Evolutionary conservation across 1,140 invertebrate genomes (phyloP).

Genomic region (Orchestia grillus): DNA sequence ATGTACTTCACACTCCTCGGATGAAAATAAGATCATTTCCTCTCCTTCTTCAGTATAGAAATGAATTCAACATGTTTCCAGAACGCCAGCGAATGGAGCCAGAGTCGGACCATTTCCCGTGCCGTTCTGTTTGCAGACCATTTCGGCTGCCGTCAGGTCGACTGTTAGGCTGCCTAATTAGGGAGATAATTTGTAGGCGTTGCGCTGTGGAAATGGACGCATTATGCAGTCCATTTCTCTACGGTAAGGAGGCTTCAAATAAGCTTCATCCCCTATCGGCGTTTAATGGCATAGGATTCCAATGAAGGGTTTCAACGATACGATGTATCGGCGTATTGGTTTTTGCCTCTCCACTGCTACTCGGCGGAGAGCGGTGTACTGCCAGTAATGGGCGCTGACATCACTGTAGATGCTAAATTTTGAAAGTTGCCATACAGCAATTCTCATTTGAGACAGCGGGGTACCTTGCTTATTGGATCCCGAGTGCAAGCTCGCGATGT

Average conservation of each 20-base stretch:
- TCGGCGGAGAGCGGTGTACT: background rate
- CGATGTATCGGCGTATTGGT: slow-evolving; percentile 19
- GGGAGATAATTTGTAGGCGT: slow-evolving; percentile 23
- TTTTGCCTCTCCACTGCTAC: background rate
- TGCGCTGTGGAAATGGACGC: background rate
- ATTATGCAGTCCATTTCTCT: slow-evolving; percentile 32
- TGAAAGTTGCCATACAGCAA: background rate
- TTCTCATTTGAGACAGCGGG: background rate
- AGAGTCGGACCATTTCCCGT: background rate
- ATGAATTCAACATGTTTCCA: background rate
- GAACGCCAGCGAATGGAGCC: background rate
- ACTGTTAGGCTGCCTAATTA: slow-evolving; percentile 19
- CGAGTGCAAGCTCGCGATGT: no score
- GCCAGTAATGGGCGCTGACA: background rate
- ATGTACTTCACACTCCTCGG: no score
- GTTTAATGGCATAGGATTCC: slow-evolving; percentile 29
- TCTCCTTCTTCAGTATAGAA: background rate
- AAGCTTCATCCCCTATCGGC: background rate
- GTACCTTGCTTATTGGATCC: background rate
- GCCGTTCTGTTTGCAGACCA: background rate
- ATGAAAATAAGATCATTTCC: background rate
- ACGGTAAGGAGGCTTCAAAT: background rate
- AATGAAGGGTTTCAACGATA: slow-evolving; percentile 18
- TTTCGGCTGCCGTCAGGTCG: background rate
- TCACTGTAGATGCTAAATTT: background rate